phyloP scores from a whole-genome alignment of 2,888 invertebrate species.

The Drosophila greeni region DNA sequence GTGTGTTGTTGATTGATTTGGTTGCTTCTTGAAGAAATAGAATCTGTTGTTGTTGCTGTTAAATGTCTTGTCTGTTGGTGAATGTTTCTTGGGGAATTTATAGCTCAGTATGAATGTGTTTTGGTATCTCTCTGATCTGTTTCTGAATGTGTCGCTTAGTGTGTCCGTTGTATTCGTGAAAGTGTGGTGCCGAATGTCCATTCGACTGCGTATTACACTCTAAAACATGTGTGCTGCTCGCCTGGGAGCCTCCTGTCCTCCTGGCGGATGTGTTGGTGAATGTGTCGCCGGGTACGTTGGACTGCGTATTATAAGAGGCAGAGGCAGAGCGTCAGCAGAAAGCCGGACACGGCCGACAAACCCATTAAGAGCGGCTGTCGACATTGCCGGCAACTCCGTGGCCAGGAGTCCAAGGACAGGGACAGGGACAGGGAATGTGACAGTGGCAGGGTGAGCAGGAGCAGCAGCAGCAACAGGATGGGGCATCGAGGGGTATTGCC shows the following conservation, averaged over 20 bases:
- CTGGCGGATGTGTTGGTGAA: conserved; percentile 7
- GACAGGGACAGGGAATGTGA: conserved; percentile 5
- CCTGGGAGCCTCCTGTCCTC: conserved; percentile 4
- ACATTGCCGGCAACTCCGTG: conserved; percentile 37
- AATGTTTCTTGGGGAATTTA: neutral
- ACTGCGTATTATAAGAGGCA: conserved; percentile 75
- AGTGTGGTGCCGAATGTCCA: neutral
- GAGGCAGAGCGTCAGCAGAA: conserved; percentile 58
- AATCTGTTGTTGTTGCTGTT: neutral
- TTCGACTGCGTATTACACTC: conserved; percentile 12
- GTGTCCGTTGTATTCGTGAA: neutral
- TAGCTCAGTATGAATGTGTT: neutral
- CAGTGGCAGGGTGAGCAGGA: conserved; percentile 10
- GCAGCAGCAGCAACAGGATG: conserved; percentile 7
- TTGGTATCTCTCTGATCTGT: neutral
- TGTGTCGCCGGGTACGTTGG: conserved; percentile 26
- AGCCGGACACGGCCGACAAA: conserved; percentile 69
- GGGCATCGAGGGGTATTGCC: conserved; percentile 2
- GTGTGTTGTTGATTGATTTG: neutral
- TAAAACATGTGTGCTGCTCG: conserved; percentile 15
- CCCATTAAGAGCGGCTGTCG: conserved; percentile 69
- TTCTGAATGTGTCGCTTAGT: neutral
- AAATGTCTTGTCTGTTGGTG: neutral
- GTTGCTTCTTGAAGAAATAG: neutral
- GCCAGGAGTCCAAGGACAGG: conserved; percentile 11